Evolutionary conservation across 2,888 invertebrate species (phyloP), one percentile per base, ranked within the genome.

Genomic region (Oscheius onirici): DNA sequence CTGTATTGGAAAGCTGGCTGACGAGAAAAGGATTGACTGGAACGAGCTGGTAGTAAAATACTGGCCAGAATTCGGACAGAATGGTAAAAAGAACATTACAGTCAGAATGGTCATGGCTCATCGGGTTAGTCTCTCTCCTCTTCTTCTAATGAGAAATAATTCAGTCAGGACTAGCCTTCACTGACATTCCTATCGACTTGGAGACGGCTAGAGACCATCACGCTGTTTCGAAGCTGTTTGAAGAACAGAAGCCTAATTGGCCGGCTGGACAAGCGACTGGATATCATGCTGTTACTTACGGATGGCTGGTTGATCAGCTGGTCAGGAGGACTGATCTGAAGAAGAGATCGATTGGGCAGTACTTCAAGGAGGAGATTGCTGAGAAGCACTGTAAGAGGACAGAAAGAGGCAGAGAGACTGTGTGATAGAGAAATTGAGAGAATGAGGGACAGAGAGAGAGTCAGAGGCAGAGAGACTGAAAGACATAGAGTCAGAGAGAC

Each of bases 51-150:
- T 89, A 0, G 72, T 81, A 13, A 80, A 79, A 22, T 86, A 87
- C 73, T 89, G 89, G 89, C 89, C 89, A 24, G 88, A 88, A 60
- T 89, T 89, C 83, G 88, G 83, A 11, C 82, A 86, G 75, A 85
- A 89, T 76, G 89, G 89, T 6, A 89, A 89, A 74, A 86, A 84
- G 26, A 73, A 84, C 34, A 87, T 89, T 41, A 89, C 89, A 3
- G 79, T 89, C 20, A 83, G 80, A 46, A 75, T 75, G 81, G 55
- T 86, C 24, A 70, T 86, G 71, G 73, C 74, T 10, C 86, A 86
- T 67, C 75, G 41, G 26, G 68, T 68, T 5, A 15, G 40, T 52
- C 22, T 20, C 34, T 13, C 28, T 15, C 34, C 10, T 44, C n/a
- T n/a, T 61, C 3, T 34, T 13, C 26, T 2, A 34, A 22, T 11